A percentile compares a stretch with the other conserved stretches of the same genome.
These are phyloP conservation scores for Drosophila pseudoobscura DNA, from an alignment of 1,140 invertebrate species.

Conservation along the genomic window DNA sequence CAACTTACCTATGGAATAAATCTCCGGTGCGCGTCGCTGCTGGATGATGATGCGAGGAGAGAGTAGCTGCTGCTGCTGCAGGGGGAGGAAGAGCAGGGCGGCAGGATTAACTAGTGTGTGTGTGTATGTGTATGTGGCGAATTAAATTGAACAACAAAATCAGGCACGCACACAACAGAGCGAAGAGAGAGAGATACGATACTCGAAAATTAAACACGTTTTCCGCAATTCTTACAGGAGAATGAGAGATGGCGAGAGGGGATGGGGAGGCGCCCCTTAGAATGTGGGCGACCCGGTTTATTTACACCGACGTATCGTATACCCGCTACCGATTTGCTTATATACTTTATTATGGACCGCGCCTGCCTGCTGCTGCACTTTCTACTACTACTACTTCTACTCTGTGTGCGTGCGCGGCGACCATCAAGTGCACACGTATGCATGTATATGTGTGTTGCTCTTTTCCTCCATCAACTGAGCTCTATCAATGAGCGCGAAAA, in stretches of 20 bases:
- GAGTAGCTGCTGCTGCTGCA: constrained; percentile 16
- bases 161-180: constrained; percentile 14
- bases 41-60: no score
- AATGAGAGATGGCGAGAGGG: constrained; percentile 2
- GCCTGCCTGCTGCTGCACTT: constrained; percentile 60
- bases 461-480: not conserved
- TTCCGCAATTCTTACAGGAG: constrained; percentile 24
- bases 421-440: constrained; percentile 50
- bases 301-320: constrained; percentile 53
- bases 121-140: constrained; percentile 43
- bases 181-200: constrained; percentile 11
- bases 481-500: constrained; percentile 11
- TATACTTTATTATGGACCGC: constrained; percentile 45
- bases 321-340: constrained; percentile 21
- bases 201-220: constrained; percentile 48
- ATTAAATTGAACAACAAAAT: constrained; percentile 52
- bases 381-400: constrained; percentile 52
- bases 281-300: constrained; percentile 69
- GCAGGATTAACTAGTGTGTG: constrained; percentile 31
- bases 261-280: constrained; percentile 20
- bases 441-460: constrained; percentile 10
- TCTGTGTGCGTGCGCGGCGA: constrained; percentile 21
- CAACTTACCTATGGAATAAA: constrained; percentile 27
- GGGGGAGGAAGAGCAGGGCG: constrained; percentile 38
- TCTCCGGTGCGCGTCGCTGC: not conserved